Evolutionary conservation across 2,113 vertebrate species (phyloP).

Genomic region (Archocentrus centrarchus): DNA sequence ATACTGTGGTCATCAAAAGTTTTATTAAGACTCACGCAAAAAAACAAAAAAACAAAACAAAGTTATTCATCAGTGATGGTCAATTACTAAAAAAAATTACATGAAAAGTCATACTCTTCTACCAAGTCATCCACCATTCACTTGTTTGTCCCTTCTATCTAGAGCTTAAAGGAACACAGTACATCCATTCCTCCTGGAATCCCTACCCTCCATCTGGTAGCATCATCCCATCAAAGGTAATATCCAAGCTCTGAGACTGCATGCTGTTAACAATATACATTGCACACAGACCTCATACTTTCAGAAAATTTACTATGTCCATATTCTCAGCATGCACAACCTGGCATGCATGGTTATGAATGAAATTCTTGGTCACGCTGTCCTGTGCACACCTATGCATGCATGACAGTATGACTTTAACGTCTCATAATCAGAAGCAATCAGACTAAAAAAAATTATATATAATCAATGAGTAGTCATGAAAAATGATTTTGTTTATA

Average conservation of each 20-base stretch:
- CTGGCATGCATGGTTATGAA: not conserved
- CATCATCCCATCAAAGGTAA: conserved; percentile 19
- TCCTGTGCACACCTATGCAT: not conserved
- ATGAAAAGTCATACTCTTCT: not conserved
- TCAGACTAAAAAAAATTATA: not conserved
- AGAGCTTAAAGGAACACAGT: not conserved
- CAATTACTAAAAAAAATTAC: not conserved
- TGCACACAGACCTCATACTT: not conserved
- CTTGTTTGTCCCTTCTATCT: not conserved
- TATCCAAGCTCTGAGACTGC: not conserved
- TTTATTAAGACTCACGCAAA: not conserved
- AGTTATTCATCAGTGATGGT: not conserved
- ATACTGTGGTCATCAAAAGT: not conserved
- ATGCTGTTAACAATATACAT: not conserved
- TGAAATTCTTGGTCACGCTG: not conserved
- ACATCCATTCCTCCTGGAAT: not conserved
- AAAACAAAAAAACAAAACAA: too few relatives aligned
- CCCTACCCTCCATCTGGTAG: not conserved
- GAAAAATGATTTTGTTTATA: not conserved
- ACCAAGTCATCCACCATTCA: not conserved
- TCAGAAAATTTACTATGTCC: not conserved
- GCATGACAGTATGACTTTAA: not conserved
- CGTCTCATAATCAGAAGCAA: conserved; percentile 1
- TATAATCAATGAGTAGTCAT: not conserved
- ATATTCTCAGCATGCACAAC: not conserved